Evolutionary conservation across 1,140 invertebrate species (phyloP).

Genomic region (Druon quercuslanigerum): DNA sequence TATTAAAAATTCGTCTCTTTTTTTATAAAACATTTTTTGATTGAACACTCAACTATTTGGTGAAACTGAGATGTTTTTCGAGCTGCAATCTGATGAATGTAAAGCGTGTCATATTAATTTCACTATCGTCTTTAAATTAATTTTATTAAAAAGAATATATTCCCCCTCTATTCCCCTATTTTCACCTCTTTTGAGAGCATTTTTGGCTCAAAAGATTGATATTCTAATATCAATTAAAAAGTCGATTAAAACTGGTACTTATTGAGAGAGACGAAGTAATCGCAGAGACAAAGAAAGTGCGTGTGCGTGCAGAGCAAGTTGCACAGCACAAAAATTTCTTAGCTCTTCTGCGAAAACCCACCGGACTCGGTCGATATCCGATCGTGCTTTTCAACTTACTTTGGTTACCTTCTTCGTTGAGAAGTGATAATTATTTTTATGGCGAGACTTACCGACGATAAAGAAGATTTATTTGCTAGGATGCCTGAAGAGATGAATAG

Average conservation of each 20-base stretch:
- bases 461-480: neutral
- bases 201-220: too few species aligned
- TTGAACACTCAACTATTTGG: too few species aligned
- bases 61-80: too few species aligned
- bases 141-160: too few species aligned
- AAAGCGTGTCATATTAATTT: too few species aligned
- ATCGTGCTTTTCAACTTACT: constrained; percentile 23
- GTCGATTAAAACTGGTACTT: constrained; percentile 15
- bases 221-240: neutral
- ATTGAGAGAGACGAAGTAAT: constrained; percentile 31
- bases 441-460: neutral
- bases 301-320: constrained; percentile 46
- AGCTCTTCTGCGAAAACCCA: neutral
- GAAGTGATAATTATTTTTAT: constrained; percentile 9
- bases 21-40: too few species aligned
- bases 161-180: too few species aligned
- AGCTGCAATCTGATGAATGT: too few species aligned
- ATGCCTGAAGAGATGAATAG: neutral
- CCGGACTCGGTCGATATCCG: neutral
- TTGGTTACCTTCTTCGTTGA: neutral
- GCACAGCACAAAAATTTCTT: constrained; percentile 45
- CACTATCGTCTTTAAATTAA: too few species aligned
- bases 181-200: too few species aligned
- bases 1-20: too few species aligned
- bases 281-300: constrained; percentile 36